Evolutionary conservation across 2,113 vertebrate genomes (phyloP).

Genomic region (Poeciliopsis occidentalis): DNA sequence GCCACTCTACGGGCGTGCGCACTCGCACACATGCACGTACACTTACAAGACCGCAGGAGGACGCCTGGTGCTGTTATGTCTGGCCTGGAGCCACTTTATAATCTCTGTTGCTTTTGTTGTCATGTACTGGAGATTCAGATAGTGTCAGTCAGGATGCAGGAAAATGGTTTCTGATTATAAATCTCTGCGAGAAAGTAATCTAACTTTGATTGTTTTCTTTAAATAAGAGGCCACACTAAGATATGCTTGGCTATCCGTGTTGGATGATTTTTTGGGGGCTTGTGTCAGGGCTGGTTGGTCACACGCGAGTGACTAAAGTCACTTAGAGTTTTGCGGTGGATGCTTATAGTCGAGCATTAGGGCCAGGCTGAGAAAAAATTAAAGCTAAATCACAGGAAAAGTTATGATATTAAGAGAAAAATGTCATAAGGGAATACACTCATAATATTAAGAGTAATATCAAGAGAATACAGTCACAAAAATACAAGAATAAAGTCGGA

Average conservation of each 20-base stretch:
- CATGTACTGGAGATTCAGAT: constrained; percentile 48
- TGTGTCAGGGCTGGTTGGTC: background rate
- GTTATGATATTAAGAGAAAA: too few species aligned
- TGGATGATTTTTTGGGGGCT: background rate
- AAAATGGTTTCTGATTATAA: constrained; percentile 29
- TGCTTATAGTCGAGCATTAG: background rate
- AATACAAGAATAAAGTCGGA: too few species aligned
- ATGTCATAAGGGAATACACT: too few species aligned
- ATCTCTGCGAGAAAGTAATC: constrained; percentile 19
- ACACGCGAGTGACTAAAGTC: background rate
- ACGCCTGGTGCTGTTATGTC: constrained; percentile 33
- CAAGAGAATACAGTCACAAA: too few species aligned
- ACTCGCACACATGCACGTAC: constrained; percentile 1
- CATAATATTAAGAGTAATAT: too few species aligned
- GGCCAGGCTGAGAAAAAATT: too few species aligned
- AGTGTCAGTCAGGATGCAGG: constrained; percentile 44
- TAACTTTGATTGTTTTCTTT: constrained; percentile 18
- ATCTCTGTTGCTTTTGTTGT: constrained; percentile 49
- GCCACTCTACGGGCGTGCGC: constrained; percentile 46
- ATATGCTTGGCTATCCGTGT: background rate
- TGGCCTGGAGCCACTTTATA: constrained; percentile 40
- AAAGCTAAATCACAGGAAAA: too few species aligned
- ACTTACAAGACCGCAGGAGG: constrained; percentile 1
- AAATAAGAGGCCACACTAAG: constrained; percentile 2
- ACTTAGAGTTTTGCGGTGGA: background rate